phyloP scores from a whole-genome alignment of 23 tunicate genomes.

The Phallusia fumigata region DNA sequence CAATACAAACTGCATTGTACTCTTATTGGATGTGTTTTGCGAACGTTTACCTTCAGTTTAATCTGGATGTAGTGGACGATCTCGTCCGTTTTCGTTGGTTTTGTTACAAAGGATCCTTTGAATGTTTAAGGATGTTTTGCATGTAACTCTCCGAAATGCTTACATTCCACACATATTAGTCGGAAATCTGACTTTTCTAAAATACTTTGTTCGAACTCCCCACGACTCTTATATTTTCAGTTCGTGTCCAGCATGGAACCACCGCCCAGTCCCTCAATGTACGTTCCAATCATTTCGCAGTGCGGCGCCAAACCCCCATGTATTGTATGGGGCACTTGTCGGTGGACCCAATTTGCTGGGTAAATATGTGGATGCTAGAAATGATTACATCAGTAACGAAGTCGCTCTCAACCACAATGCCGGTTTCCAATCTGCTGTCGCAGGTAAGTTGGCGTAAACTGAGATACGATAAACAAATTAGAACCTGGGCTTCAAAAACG shows the following conservation, averaged over 20 bases:
- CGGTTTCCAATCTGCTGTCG: constrained; percentile 90
- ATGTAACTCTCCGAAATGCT: no score
- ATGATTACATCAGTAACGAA: constrained; percentile 87
- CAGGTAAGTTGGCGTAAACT: constrained; percentile 49
- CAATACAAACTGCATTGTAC: no score
- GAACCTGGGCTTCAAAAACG: no score
- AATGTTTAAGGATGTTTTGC: no score
- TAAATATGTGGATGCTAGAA: constrained; percentile 66
- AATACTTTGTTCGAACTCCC: not conserved
- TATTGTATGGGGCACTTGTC: constrained; percentile 91
- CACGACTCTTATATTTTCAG: constrained; percentile 31
- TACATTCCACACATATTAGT: no score
- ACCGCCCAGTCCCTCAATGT: constrained; percentile 28
- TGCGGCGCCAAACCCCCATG: constrained; percentile 69
- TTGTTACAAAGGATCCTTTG: no score
- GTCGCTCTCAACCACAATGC: constrained; percentile 98
- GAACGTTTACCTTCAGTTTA: no score
- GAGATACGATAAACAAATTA: no score
- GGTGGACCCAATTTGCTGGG: constrained; percentile 86
- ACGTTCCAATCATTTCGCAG: constrained; percentile 28
- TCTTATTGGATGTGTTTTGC: no score
- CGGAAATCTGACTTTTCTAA: not conserved
- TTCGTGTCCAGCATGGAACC: constrained; percentile 79
- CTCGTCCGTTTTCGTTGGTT: no score
- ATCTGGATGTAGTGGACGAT: no score